Base-by-base conservation (phyloP, 2,888 invertebrate genomes). In the Dryomyza anilis region DNA sequence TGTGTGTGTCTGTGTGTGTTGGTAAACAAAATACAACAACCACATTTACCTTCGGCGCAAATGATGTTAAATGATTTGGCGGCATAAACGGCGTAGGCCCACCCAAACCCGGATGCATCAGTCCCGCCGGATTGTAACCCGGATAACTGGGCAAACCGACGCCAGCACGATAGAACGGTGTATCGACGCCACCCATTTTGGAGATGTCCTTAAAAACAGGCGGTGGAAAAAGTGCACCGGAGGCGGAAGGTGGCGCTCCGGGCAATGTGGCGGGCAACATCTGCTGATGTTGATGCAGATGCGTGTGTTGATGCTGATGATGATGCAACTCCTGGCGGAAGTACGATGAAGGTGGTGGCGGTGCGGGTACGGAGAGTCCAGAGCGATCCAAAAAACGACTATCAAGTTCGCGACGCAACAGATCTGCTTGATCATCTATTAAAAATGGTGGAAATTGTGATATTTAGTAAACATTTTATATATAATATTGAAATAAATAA, bases 221-320 rank as follows among this genome's bases (percentile, higher is more conserved):
- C 70, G 91, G 87, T 59, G 90, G 88, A 75, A 83, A 83, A 52
- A 83, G 73, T 50, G 83, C 79, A 57, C 86, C 83, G 70, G 86
- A 81, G 21, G 71, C 69, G 56, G 86, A 84, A 64, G 87, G 83
- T 23, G 87, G 86, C 16, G 88, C 88, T 57, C 89, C 87, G 65
- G 89, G 85, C 53, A 89, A 50, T 21, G 72, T 57, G 58, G 89
- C 87, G 65, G 90, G 85, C 64, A 89, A 87, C 64, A 91, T 87
- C 72, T 92, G 91, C 81, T 92, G 92, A 82, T 93, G 93, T 79
- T 94, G 94, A 85, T 94, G 95, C 77, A 95, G 91, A 84, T 94
- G 93, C 61, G 93, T 93, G 83, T 94, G 95, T 80, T 95, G 94
- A 85, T 95, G 95, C 83, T 94, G 94, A 86, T 95, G 95, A 85